Base-by-base conservation (phyloP, 37 sponge, comb jelly and placozoan species). In the Lycopodina hypogea region DNA sequence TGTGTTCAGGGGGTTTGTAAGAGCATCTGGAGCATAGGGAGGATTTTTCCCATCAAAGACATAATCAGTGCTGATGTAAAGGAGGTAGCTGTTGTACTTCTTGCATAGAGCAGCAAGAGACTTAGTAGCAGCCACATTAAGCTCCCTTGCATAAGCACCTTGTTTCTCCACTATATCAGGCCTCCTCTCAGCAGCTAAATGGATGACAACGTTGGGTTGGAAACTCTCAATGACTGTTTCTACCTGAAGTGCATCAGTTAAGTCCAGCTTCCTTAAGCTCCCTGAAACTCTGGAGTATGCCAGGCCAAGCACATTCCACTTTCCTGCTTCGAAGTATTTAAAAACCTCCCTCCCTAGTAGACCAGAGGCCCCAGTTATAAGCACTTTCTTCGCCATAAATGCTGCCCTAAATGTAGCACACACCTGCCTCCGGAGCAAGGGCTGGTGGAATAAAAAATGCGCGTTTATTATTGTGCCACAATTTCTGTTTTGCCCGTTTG, bases 341-440 rank as follows among this genome's bases (percentile, higher is more conserved):
- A 69, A 45, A 0, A 95, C 19, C 14, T 67, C 76, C 39, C 95
- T 72, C 21, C 95, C 95, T 3, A 95, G 82, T n/a, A 95, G 81
- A 3, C 95, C 95, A 7, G 95, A 95, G 1, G 93, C 95, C 22
- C 95, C 95, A 30, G 95, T 95, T 34, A 95, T 69, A 33, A 95
- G 24, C 41, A 95, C 93, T 77, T 72, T 89, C 36, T 65, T 78
- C n/a, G 64, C 73, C 80, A 79, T 79, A n/a, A n/a, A n/a, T n/a
- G n/a, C n/a, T n/a, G n/a, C n/a, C n/a, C n/a, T n/a, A n/a, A 21
- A 39, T 68, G 55, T 53, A n/a, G n/a, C n/a, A n/a, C n/a, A n/a
- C n/a, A n/a, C n/a, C n/a, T n/a, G n/a, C n/a, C n/a, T n/a, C n/a
- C n/a, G n/a, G n/a, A n/a, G n/a, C n/a, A n/a, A n/a, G n/a, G n/a